These are phyloP conservation scores for Vulpes ferrilata DNA, from an alignment of 2,113 vertebrate genomes.

Conservation along the genomic window DNA sequence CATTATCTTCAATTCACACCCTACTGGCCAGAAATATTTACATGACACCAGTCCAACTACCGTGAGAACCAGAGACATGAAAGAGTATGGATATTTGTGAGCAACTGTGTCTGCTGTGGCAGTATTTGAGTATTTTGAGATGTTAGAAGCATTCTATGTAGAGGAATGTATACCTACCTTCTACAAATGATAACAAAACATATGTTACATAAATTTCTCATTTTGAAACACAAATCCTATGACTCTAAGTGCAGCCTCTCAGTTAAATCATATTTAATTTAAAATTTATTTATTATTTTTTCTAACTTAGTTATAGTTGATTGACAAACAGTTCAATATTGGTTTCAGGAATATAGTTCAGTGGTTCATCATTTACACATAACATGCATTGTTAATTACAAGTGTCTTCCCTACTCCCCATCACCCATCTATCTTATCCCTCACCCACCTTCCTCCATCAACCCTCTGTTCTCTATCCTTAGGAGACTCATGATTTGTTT, in stretches of 20 bases:
- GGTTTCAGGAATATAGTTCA: background rate
- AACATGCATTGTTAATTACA: background rate
- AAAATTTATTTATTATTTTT: background rate
- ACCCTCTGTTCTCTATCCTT: background rate
- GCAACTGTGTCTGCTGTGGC: background rate
- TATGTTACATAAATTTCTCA: background rate
- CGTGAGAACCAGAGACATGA: background rate
- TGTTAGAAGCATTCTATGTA: background rate
- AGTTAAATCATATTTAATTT: background rate
- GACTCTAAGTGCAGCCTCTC: background rate
- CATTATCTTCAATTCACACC: background rate
- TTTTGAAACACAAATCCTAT: background rate
- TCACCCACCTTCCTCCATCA: background rate
- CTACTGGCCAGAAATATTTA: background rate
- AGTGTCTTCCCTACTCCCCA: background rate
- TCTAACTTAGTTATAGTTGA: background rate
- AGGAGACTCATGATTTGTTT: background rate
- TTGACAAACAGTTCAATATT: background rate
- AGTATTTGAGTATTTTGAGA: background rate
- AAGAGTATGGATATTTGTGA: background rate
- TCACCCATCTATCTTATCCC: background rate
- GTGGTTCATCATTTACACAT: background rate
- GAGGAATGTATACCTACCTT: background rate
- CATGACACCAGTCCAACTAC: background rate
- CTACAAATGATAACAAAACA: background rate